phyloP scores from a whole-genome alignment of 2,888 invertebrate genomes.

The Phoenoteleia sp. region DNA sequence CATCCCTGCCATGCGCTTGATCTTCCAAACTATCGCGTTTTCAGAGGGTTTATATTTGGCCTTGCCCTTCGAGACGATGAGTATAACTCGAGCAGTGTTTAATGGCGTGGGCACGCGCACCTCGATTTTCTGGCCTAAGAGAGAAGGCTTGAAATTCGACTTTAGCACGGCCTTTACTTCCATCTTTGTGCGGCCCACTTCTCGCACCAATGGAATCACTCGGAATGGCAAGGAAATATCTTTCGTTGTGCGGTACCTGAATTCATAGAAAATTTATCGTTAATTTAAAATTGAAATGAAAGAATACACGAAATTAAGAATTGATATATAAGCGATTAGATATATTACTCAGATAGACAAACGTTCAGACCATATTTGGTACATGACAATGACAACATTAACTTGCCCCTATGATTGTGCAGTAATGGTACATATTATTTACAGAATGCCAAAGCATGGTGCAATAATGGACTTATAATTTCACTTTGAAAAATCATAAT shows the following conservation, averaged over 20 bases:
- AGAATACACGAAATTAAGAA: too few relatives aligned
- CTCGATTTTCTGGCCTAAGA: slow-evolving; percentile 99
- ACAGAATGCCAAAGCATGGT: too few relatives aligned
- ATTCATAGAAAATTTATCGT: too few relatives aligned
- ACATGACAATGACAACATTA: too few relatives aligned
- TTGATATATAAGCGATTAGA: too few relatives aligned
- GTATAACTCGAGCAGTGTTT: slow-evolving; percentile 99
- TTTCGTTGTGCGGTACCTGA: slow-evolving; percentile 98
- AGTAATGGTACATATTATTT: too few relatives aligned
- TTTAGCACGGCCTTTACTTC: slow-evolving; percentile 99
- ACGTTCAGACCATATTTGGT: too few relatives aligned
- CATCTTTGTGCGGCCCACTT: slow-evolving; percentile 99
- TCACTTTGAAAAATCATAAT: too few relatives aligned
- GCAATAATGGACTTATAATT: too few relatives aligned
- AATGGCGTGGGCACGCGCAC: slow-evolving; percentile 99
- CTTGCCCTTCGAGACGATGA: slow-evolving; percentile 99
- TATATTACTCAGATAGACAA: too few relatives aligned
- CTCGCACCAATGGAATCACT: slow-evolving; percentile 99
- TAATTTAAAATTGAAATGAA: too few relatives aligned
- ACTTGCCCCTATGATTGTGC: too few relatives aligned
- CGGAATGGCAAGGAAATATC: slow-evolving; percentile 99
- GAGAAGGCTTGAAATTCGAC: slow-evolving; percentile 99
- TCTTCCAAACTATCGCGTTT: slow-evolving; percentile 98
- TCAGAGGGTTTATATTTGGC: slow-evolving; percentile 99
- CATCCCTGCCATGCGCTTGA: slow-evolving; percentile 97